Percentiles rank a stretch among this genome's conserved stretches.
These are phyloP conservation scores for Philantomba maxwellii DNA, from an alignment of 2,113 vertebrate species.

Conservation along the genomic window DNA sequence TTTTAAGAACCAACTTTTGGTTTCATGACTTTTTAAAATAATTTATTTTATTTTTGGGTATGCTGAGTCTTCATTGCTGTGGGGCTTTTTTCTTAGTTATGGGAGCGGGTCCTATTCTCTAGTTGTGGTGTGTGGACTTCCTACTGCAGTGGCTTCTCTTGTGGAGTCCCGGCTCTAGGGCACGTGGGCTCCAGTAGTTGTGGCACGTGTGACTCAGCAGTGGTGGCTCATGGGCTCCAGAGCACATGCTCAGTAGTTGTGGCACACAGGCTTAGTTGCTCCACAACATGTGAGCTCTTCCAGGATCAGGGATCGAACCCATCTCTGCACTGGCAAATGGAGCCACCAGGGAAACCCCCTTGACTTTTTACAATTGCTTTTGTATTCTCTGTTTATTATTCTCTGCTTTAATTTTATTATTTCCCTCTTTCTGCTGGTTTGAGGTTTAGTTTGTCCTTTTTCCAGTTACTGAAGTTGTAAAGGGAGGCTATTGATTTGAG, in stretches of 20 bases:
- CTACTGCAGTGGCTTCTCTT: background rate
- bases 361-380: background rate
- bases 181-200: background rate
- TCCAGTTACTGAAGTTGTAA: background rate
- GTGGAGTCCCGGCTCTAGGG: background rate
- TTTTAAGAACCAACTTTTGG: background rate
- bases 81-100: background rate
- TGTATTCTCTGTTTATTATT: background rate
- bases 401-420: background rate
- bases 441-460: background rate
- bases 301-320: background rate
- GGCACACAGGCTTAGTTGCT: background rate
- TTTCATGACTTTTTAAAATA: background rate
- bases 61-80: background rate
- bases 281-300: background rate
- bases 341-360: background rate
- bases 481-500: background rate
- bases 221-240: background rate
- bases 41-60: background rate
- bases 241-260: background rate
- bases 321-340: background rate
- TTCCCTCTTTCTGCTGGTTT: background rate
- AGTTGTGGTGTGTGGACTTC: fast-evolving
- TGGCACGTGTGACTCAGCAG: background rate
- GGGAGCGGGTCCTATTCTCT: background rate